Base-by-base conservation (phyloP, 2,797 vertebrate species). In the Cuculus canorus region DNA sequence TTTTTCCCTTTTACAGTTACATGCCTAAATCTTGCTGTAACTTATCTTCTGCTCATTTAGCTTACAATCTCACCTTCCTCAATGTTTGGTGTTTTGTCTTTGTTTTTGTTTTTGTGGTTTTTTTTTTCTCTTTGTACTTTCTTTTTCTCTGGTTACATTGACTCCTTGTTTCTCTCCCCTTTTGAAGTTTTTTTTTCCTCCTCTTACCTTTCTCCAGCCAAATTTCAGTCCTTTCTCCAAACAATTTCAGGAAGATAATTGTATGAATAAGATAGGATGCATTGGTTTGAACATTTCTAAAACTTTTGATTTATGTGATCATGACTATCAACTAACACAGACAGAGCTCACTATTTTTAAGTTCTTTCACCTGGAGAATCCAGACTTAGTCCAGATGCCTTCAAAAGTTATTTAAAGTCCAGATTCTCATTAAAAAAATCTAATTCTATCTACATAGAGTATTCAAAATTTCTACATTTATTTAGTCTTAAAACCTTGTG, bases 141-240 rank as follows among this genome's bases (percentile, higher is more conserved):
- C 19, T 64, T 2, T 64, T 72, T 64, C 81, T 52, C 32, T 57
- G 4, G 1, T 89, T 76, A 12, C 11, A 15, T 39, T 69, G 57
- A 54, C 23, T 52, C 7, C 19, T 54, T 37, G 1, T 11, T 80
- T n/a, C 8, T 66, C 3, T 1, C 0, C 1, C 6, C 0, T 1
- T 0, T 3, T n/a, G 47, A 72, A 5, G 7, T 61, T 48, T 8
- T 27, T 17, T 39, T 25, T 15, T 39, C 22, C 18, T 5, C 2
- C 1, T 39, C 13, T 76, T 65, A 41, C 41, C 5, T 3, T 2
- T 53, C 13, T 2, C 21, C 1, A 1, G 6, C 52, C 32, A 68
- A n/a, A n/a, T n/a, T n/a, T n/a, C n/a, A n/a, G n/a, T n/a, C n/a
- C n/a, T n/a, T n/a, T n/a, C n/a, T n/a, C n/a, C 2, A 48, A 80